phyloP scores from a whole-genome alignment of 2,113 vertebrate genomes.

The Gopherus flavomarginatus region DNA sequence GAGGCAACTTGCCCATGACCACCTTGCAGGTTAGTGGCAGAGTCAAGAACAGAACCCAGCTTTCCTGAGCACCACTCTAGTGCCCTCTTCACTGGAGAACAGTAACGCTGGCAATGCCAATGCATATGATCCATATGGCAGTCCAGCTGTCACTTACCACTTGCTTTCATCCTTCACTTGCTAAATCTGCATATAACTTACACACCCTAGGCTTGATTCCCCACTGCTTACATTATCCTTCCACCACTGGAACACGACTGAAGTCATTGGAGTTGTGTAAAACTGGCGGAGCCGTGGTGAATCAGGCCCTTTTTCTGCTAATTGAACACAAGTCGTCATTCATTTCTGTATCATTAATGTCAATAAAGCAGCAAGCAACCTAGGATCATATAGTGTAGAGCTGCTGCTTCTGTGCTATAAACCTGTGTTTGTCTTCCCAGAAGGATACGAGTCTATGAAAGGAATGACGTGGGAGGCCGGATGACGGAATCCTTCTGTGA shows the following conservation, averaged over 20 bases:
- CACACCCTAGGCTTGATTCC: background rate
- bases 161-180: background rate
- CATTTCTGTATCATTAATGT: background rate
- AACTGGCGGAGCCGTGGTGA: background rate
- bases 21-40: background rate
- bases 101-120: background rate
- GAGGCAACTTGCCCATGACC: background rate
- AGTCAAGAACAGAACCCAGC: background rate
- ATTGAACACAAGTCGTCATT: background rate
- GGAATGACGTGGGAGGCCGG: slow-evolving; percentile 76
- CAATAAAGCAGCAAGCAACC: background rate
- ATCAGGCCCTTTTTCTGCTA: background rate
- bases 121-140: background rate
- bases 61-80: background rate
- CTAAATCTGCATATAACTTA: background rate
- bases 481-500: slow-evolving; percentile 79
- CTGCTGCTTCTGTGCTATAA: background rate
- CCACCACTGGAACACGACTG: background rate
- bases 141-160: background rate
- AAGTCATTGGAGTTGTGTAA: background rate
- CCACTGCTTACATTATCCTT: background rate
- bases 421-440: background rate
- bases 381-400: background rate
- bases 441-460: slow-evolving; percentile 78
- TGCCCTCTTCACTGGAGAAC: background rate